These are phyloP conservation scores for Gallinago stenura DNA, from an alignment of 2,797 vertebrate genomes.

Conservation along the genomic window DNA sequence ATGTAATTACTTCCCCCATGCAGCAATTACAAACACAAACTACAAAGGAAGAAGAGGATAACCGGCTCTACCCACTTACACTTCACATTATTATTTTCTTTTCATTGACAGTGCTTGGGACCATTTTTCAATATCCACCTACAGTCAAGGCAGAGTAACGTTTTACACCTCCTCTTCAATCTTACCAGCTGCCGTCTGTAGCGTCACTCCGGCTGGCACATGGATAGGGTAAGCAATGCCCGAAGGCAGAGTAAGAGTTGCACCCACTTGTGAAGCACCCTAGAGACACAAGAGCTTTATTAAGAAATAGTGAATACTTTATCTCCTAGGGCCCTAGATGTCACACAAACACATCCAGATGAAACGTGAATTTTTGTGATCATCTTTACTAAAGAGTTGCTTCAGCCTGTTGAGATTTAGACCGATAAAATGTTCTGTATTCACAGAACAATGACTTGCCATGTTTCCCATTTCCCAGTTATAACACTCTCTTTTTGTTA, in stretches of 20 bases:
- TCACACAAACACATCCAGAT: not conserved
- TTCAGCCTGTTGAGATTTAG: not conserved
- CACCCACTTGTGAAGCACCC: constrained; percentile 77
- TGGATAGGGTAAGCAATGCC: constrained; percentile 89
- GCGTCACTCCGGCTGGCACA: constrained; percentile 91
- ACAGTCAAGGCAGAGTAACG: not conserved
- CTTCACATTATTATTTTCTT: not conserved
- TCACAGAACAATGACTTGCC: not conserved
- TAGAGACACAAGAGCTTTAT: constrained; percentile 64
- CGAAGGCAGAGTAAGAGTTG: constrained; percentile 87
- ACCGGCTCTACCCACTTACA: not conserved
- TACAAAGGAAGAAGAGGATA: not conserved
- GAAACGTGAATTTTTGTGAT: not conserved
- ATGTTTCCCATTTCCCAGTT: not conserved
- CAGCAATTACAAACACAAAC: not conserved
- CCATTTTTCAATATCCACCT: not conserved
- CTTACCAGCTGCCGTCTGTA: constrained; percentile 92
- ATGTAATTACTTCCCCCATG: not conserved
- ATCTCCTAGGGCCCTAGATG: not conserved
- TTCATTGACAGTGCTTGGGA: not conserved
- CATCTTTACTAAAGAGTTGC: not conserved
- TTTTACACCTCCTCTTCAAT: not conserved
- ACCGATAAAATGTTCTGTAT: not conserved
- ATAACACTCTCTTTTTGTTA: not conserved
- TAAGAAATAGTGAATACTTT: not conserved